Evolutionary conservation across 2,888 invertebrate species (phyloP).

Genomic region (Pristionchus entomophagus): DNA sequence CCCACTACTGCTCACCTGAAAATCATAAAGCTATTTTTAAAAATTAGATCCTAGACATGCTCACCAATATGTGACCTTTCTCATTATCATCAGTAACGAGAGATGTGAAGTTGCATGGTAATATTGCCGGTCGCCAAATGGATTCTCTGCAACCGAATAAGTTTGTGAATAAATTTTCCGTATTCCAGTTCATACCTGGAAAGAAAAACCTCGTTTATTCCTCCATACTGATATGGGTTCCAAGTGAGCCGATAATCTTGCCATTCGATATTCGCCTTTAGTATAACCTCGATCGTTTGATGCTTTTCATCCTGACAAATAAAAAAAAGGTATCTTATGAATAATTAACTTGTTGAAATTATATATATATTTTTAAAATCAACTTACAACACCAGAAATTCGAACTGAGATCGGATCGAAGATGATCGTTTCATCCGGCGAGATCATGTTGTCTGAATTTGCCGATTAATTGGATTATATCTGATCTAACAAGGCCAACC

Average conservation of each 20-base stretch:
- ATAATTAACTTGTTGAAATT: background rate
- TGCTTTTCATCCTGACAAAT: background rate
- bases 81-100: background rate
- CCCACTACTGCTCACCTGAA: background rate
- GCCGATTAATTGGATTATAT: background rate
- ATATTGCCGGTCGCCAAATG: background rate
- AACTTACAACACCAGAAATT: conserved; percentile 4
- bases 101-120: background rate
- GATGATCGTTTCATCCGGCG: background rate
- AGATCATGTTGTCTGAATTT: background rate
- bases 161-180: background rate
- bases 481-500: no score
- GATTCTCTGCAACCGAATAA: background rate
- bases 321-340: background rate
- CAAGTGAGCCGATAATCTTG: background rate
- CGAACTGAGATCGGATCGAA: background rate
- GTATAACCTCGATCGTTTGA: background rate
- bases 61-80: background rate
- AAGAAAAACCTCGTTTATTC: background rate
- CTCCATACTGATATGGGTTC: background rate
- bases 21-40: background rate
- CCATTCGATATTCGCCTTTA: background rate
- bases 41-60: background rate
- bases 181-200: background rate
- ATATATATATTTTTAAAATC: no score